Percentiles rank a stretch among this genome's conserved stretches.
Evolutionary conservation across 2,113 vertebrate species (phyloP).

Genomic region (Lophotis ruficrista): DNA sequence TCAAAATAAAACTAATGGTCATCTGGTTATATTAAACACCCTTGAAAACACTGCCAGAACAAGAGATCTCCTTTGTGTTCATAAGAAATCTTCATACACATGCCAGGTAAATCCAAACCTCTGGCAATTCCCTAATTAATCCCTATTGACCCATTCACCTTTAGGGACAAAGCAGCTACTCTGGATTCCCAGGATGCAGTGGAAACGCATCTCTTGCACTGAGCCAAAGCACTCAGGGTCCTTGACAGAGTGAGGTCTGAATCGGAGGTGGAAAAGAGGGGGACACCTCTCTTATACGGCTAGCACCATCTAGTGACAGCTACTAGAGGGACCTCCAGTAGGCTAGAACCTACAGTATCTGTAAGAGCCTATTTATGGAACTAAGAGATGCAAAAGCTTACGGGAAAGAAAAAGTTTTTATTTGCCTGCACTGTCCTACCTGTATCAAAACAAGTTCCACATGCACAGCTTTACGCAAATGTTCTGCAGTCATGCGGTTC

Average conservation of each 20-base stretch:
- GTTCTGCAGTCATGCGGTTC: not conserved
- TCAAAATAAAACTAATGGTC: not conserved
- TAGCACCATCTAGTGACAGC: slow-evolving; percentile 71
- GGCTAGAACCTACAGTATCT: not conserved
- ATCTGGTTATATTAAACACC: not conserved
- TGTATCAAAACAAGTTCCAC: not conserved
- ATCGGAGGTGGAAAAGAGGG: not conserved
- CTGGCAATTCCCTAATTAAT: not conserved
- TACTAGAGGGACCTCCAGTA: slow-evolving; percentile 31
- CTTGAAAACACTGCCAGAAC: not conserved
- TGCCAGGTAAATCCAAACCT: not conserved
- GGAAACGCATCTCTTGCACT: not conserved
- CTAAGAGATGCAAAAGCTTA: not conserved
- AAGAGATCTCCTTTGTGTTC: not conserved
- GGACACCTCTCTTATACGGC: slow-evolving; percentile 27
- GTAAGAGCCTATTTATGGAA: not conserved
- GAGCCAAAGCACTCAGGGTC: not conserved
- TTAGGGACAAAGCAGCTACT: not conserved
- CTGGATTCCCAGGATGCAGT: not conserved
- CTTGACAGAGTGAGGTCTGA: not conserved
- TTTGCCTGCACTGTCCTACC: not conserved
- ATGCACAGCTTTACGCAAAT: fast-evolving
- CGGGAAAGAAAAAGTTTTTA: not conserved
- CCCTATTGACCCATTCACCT: not conserved
- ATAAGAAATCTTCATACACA: not conserved